Evolutionary conservation across 1,140 invertebrate species (phyloP).

Genomic region (Sinella curviseta): DNA sequence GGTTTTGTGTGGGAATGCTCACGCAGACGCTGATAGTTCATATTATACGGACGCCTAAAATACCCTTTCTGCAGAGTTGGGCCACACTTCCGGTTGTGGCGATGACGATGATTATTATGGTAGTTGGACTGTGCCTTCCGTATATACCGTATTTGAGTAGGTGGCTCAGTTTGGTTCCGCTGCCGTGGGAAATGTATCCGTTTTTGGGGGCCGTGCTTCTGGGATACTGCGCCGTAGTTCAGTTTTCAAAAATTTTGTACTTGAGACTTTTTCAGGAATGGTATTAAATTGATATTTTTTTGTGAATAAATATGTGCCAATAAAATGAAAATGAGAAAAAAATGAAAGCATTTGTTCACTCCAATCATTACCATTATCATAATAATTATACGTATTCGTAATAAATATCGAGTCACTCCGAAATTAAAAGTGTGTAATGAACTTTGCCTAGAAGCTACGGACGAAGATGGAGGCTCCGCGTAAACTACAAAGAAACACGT

Average conservation of each 20-base stretch:
- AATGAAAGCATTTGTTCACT: no score
- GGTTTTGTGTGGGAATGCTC: constrained; percentile 36
- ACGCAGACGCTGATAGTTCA: constrained; percentile 41
- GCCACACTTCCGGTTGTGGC: constrained; percentile 6
- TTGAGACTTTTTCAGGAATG: constrained; percentile 28
- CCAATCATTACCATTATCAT: no score
- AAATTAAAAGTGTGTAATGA: no score
- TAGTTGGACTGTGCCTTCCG: constrained; percentile 25
- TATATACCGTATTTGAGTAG: constrained; percentile 27
- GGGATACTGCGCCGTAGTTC: constrained; percentile 26
- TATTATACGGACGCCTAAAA: constrained; percentile 35
- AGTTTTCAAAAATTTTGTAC: constrained; percentile 36
- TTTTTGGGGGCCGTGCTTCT: constrained; percentile 18
- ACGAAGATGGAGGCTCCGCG: no score
- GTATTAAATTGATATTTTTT: constrained; percentile 22
- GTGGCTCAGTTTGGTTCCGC: constrained; percentile 26
- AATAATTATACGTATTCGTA: no score
- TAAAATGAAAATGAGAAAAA: no score
- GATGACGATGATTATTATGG: constrained; percentile 34
- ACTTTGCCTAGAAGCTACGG: no score
- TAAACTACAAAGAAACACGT: no score
- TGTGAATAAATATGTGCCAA: no score
- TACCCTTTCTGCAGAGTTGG: constrained; percentile 35
- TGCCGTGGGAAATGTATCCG: constrained; percentile 25
- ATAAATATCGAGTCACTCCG: no score